These are phyloP conservation scores for Paradoxurus hermaphroditus DNA, from an alignment of 2,113 vertebrate species.

Conservation along the genomic window DNA sequence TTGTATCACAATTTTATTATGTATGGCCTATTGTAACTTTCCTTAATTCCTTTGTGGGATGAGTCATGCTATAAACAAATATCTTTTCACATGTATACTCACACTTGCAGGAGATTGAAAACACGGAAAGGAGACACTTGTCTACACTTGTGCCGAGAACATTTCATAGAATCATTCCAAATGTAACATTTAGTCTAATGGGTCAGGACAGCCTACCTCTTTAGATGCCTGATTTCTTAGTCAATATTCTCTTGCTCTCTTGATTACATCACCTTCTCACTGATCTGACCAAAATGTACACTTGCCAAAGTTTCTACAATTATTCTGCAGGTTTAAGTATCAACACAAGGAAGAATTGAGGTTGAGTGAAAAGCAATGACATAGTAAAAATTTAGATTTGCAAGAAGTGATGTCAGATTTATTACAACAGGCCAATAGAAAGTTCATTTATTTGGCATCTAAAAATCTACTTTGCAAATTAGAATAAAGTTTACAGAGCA, in stretches of 20 bases:
- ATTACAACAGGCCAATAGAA: neutral
- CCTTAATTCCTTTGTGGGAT: neutral
- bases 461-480: neutral
- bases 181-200: neutral
- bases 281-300: neutral
- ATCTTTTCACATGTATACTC: neutral
- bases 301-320: neutral
- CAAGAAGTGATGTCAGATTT: slow-evolving; percentile 1
- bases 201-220: neutral
- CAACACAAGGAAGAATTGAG: neutral
- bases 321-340: neutral
- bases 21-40: neutral
- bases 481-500: neutral
- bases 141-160: neutral
- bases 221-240: neutral
- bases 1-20: neutral
- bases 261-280: neutral
- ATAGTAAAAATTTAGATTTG: neutral
- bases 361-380: neutral
- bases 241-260: neutral
- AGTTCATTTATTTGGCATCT: neutral
- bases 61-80: neutral
- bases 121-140: neutral
- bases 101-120: slow-evolving; percentile 1
- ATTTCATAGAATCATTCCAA: neutral